These are phyloP conservation scores for Troglohyphantes excavatus DNA, from an alignment of 2,888 invertebrate genomes.

Conservation along the genomic window DNA sequence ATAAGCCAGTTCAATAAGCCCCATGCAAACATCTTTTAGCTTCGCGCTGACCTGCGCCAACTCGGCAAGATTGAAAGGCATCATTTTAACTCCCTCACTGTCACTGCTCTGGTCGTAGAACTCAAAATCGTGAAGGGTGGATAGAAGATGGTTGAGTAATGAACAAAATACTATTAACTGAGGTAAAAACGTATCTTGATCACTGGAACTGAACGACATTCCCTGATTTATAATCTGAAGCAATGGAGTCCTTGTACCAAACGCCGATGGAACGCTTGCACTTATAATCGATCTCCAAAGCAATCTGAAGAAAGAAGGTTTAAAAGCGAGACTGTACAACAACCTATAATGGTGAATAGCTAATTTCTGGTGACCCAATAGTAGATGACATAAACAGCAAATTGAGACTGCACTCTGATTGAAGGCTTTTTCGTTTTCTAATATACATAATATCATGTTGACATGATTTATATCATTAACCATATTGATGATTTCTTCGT, in stretches of 20 bases:
- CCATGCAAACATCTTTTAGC: slow-evolving; percentile 90
- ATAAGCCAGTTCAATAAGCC: slow-evolving; percentile 92
- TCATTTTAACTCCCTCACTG: slow-evolving; percentile 82
- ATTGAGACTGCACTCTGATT: slow-evolving; percentile 86
- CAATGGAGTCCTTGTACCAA: slow-evolving; percentile 84
- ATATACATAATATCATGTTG: slow-evolving; percentile 84
- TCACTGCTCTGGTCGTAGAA: slow-evolving; percentile 85
- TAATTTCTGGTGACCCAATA: slow-evolving; percentile 90
- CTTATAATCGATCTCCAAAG: slow-evolving; percentile 86
- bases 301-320: slow-evolving; percentile 89
- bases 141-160: slow-evolving; percentile 89
- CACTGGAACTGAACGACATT: slow-evolving; percentile 85
- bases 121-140: slow-evolving; percentile 93
- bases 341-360: slow-evolving; percentile 89
- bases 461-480: slow-evolving; percentile 87
- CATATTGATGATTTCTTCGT: slow-evolving; percentile 86
- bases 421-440: slow-evolving; percentile 82
- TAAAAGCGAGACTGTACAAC: slow-evolving; percentile 90
- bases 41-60: slow-evolving; percentile 88
- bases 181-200: slow-evolving; percentile 88
- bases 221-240: slow-evolving; percentile 88
- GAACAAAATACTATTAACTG: slow-evolving; percentile 92
- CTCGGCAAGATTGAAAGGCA: slow-evolving; percentile 89
- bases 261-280: slow-evolving; percentile 84
- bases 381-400: slow-evolving; percentile 91